These are phyloP conservation scores for Drosophila hamatofila DNA, from an alignment of 2,888 invertebrate genomes.

Conservation along the genomic window DNA sequence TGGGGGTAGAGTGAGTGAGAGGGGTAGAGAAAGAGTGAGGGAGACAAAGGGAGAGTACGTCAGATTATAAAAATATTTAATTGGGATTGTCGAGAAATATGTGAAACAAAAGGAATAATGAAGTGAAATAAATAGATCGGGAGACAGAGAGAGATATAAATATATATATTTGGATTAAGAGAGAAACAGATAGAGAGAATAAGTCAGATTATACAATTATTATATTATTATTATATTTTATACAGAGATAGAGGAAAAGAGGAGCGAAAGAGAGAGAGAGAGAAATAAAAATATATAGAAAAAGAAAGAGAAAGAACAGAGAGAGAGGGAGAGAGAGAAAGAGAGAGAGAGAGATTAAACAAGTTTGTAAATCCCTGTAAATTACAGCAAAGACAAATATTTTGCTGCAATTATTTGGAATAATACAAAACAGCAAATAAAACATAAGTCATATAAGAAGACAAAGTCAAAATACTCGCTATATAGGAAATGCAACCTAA, in stretches of 20 bases:
- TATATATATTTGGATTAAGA: too few species aligned
- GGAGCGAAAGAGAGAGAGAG: background rate
- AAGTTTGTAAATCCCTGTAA: background rate
- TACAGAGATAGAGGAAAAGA: too few species aligned
- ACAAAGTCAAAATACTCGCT: background rate
- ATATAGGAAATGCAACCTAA: slow-evolving; percentile 24
- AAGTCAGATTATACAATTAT: too few species aligned
- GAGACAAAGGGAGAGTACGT: background rate
- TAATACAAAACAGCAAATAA: background rate
- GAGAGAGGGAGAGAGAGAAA: background rate
- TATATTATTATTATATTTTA: too few species aligned
- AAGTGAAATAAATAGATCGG: background rate
- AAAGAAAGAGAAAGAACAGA: background rate
- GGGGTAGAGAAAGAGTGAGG: background rate
- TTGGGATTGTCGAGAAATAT: background rate
- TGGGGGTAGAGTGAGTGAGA: background rate
- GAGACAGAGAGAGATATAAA: background rate
- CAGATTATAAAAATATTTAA: background rate
- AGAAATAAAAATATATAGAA: background rate
- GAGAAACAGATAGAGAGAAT: background rate
- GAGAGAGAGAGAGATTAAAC: background rate
- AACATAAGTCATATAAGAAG: background rate
- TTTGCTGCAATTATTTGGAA: background rate
- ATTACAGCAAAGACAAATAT: background rate
- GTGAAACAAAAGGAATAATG: background rate